Evolutionary conservation across 1,140 invertebrate species (phyloP), one percentile per base, ranked within the genome.

Genomic region (Phymorhynchus buccinoides): DNA sequence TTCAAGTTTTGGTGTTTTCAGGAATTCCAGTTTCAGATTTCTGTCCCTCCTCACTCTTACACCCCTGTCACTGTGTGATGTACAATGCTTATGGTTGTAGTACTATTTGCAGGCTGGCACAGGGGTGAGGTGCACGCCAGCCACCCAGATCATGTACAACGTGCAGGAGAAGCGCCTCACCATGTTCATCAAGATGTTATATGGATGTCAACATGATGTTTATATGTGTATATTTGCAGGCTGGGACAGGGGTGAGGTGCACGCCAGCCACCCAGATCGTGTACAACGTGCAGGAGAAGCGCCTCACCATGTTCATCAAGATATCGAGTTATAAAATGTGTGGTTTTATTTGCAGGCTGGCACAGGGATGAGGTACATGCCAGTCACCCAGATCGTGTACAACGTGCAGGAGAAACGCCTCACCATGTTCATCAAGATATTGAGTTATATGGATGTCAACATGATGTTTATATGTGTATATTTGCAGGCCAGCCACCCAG

Each of bases 181-280:
- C 39, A 94, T 96, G 85, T 95, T 95, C 91, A 94, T 96, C 44
- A 95, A 94, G 83, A 95, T 96, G n/a, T n/a, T n/a, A n/a, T n/a
- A n/a, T n/a, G n/a, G n/a, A n/a, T n/a, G n/a, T n/a, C n/a, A n/a
- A n/a, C n/a, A n/a, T n/a, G n/a, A n/a, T n/a, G n/a, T n/a, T n/a
- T n/a, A n/a, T n/a, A n/a, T n/a, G n/a, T n/a, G n/a, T n/a, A n/a
- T 83, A 84, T 82, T 90, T 89, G 44, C 87, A 95, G 95, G 94
- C 95, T 71, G 94, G 94, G 71, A 94, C 86, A 81, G 86, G 86
- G 68, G 83, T 87, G 32, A 88, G 87, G 93, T 93, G 95, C 91
- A 89, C 94, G 87, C 94, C 95, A 92, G 90, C 95, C 92, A 93
- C 95, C 75, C 93, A 94, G 84, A 94, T 96, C 82, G 95, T 96